These are phyloP conservation scores for Tenualosa thibaudeaui DNA, from an alignment of 2,797 vertebrate species.

Conservation along the genomic window DNA sequence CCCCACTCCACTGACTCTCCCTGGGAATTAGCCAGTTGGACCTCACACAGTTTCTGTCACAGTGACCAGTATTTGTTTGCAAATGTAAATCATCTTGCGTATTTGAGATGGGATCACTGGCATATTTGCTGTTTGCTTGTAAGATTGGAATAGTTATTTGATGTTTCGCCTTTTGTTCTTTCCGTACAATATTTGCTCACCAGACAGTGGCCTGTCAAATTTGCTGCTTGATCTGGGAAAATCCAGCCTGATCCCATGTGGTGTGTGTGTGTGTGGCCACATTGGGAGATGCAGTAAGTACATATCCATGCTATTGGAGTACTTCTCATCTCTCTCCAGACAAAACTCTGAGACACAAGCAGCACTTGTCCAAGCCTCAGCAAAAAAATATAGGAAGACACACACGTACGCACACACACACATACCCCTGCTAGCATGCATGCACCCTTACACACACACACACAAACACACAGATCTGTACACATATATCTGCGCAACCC, in stretches of 20 bases:
- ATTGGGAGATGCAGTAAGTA: not conserved
- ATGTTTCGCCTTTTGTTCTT: conserved; percentile 13
- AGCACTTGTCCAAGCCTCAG: not conserved
- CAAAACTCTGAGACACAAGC: not conserved
- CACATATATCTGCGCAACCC: not conserved
- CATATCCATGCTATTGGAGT: not conserved
- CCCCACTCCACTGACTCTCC: not conserved
- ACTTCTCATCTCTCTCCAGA: not conserved
- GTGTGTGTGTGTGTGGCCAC: not conserved
- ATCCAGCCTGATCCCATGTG: not conserved
- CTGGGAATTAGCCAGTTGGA: not conserved
- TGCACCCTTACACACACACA: not conserved
- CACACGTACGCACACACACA: not conserved
- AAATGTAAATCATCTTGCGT: not conserved
- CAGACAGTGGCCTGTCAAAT: not conserved
- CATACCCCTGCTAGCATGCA: not conserved
- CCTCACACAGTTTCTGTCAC: not conserved
- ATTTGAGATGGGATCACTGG: conserved; percentile 10
- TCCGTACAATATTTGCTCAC: not conserved
- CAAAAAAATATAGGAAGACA: not conserved
- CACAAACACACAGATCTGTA: not conserved
- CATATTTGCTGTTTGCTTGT: conserved; percentile 26
- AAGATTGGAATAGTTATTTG: conserved; percentile 28
- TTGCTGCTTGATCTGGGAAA: not conserved
- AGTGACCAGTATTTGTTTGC: conserved; percentile 2